A percentile compares a stretch with the other conserved stretches of the same genome.
Conservation (phyloP, 2,113 vertebrate genomes). For the Edolisoma coerulescens region DNA sequence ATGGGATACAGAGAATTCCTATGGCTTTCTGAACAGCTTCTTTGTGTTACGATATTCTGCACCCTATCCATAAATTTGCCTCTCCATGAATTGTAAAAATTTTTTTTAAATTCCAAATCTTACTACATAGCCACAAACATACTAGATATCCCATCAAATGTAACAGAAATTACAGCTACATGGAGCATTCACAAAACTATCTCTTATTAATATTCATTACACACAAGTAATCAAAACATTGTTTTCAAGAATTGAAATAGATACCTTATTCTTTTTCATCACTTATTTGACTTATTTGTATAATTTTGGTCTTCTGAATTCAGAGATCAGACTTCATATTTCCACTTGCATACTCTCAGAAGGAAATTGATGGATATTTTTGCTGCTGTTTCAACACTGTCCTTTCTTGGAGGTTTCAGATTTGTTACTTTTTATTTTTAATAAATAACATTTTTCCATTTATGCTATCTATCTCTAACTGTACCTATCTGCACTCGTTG, state of each 20-base stretch:
- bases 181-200: not conserved
- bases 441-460: not conserved
- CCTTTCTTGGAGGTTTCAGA: not conserved
- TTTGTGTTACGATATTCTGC: not conserved
- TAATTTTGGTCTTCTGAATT: not conserved
- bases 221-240: not conserved
- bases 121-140: not conserved
- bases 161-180: not conserved
- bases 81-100: not conserved
- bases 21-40: not conserved
- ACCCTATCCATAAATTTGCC: not conserved
- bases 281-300: not conserved
- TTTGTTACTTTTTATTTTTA: not conserved
- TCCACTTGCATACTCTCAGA: not conserved
- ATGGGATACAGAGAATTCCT: not conserved
- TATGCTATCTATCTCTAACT: not conserved
- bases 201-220: not conserved
- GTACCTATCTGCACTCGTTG: not conserved
- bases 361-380: not conserved
- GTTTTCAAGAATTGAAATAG: not conserved
- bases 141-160: not conserved
- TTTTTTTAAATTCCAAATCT: not conserved
- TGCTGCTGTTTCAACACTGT: not conserved
- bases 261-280: not conserved
- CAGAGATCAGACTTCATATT: not conserved